Evolutionary conservation across 2,888 invertebrate genomes (phyloP).

Genomic region (Lycocerus yunnanus): DNA sequence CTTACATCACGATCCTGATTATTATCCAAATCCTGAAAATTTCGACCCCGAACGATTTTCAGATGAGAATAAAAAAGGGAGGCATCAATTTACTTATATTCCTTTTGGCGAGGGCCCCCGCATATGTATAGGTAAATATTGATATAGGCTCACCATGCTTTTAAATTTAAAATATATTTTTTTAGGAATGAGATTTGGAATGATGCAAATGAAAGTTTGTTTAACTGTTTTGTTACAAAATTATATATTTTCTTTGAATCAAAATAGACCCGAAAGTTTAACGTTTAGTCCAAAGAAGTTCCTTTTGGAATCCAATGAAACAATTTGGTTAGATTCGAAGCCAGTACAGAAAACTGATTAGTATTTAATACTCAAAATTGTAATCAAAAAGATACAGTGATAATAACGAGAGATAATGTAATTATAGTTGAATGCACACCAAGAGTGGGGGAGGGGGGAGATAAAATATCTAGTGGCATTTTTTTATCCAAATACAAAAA

Average conservation of each 20-base stretch:
- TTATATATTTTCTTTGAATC: constrained; percentile 21
- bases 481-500: too few species aligned
- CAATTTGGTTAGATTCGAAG: background rate
- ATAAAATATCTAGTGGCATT: too few species aligned
- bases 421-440: too few species aligned
- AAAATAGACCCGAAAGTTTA: constrained; percentile 9
- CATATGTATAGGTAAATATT: constrained; percentile 11
- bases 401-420: too few species aligned
- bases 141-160: too few species aligned
- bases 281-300: background rate
- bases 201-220: constrained; percentile 34
- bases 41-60: constrained; percentile 24
- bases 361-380: background rate
- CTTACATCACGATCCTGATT: constrained; percentile 9
- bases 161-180: background rate
- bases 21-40: constrained; percentile 20
- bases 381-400: too few species aligned
- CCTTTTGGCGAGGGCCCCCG: constrained; percentile 23
- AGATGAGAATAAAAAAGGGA: background rate
- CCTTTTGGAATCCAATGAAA: background rate
- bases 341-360: background rate
- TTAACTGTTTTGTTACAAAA: constrained; percentile 25
- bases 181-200: constrained; percentile 34
- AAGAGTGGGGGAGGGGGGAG: too few species aligned
- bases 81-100: constrained; percentile 12